Evolutionary conservation across 2,113 vertebrate genomes (phyloP).

Genomic region (Tangachromis dhanisi): DNA sequence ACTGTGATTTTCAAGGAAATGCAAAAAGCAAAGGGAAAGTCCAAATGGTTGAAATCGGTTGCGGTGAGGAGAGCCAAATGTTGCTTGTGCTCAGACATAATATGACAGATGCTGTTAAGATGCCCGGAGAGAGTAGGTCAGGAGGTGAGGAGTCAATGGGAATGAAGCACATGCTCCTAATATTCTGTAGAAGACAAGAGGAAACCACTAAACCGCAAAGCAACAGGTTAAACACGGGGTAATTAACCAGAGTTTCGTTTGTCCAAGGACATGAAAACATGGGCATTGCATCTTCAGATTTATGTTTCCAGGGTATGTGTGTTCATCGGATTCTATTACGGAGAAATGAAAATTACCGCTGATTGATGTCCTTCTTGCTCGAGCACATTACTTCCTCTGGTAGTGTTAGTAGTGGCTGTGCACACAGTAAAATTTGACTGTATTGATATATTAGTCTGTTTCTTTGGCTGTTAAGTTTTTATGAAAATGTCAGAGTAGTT

Average conservation of each 20-base stretch:
- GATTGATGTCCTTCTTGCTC: neutral
- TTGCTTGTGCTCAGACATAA: conserved; percentile 38
- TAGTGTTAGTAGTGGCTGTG: neutral
- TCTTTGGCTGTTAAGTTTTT: neutral
- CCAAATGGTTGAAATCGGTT: conserved; percentile 35
- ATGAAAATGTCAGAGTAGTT: neutral
- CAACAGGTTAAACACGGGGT: neutral
- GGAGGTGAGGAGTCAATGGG: conserved; percentile 21
- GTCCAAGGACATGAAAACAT: neutral
- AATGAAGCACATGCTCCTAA: conserved; percentile 5
- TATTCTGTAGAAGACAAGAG: neutral
- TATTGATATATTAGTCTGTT: neutral
- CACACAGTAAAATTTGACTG: neutral
- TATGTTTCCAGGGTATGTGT: neutral
- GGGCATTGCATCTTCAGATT: neutral
- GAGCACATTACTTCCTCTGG: neutral
- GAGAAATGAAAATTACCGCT: neutral
- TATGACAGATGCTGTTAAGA: conserved; percentile 46
- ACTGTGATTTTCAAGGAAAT: conserved; percentile 24
- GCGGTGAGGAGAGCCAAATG: conserved; percentile 31
- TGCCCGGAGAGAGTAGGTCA: conserved; percentile 27
- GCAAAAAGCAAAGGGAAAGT: conserved; percentile 1
- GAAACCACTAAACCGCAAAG: neutral
- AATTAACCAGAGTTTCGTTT: neutral
- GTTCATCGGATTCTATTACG: neutral